Evolutionary conservation across 2,888 invertebrate species (phyloP).

Genomic region (Protodeltote pygarga): DNA sequence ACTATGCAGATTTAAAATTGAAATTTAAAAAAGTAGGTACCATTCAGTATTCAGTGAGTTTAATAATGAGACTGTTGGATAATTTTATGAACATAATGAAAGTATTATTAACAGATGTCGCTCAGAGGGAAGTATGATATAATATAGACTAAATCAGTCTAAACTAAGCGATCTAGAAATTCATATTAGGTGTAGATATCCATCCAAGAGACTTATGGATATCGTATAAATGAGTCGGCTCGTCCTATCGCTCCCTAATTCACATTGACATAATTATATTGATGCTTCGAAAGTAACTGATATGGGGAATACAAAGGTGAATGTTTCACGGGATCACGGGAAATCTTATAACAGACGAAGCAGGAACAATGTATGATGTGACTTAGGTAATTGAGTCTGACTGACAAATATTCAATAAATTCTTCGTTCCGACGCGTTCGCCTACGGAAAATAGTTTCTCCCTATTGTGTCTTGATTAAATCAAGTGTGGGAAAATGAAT

Average conservation of each 20-base stretch:
- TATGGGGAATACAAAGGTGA: conserved; percentile 21
- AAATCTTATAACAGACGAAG: conserved; percentile 5
- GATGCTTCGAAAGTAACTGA: conserved; percentile 39
- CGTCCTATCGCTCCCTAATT: conserved; percentile 29
- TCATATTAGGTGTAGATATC: conserved; percentile 53
- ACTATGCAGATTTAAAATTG: conserved; percentile 35
- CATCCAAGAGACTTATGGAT: conserved; percentile 33
- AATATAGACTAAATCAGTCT: conserved; percentile 1
- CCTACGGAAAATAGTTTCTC: conserved; percentile 13
- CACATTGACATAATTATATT: conserved; percentile 48
- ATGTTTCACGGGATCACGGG: conserved; percentile 30
- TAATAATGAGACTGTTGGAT: conserved; percentile 17
- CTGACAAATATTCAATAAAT: conserved; percentile 27
- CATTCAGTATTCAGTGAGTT: conserved; percentile 8
- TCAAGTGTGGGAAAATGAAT: conserved; percentile 12
- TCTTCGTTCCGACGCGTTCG: conserved; percentile 3
- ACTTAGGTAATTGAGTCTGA: conserved; percentile 37
- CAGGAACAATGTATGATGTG: conserved; percentile 30
- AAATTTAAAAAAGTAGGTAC: conserved; percentile 35
- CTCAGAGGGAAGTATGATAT: neutral
- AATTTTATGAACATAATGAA: conserved; percentile 15
- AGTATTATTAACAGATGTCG: conserved; percentile 3
- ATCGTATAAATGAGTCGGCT: conserved; percentile 32
- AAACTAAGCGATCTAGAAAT: conserved; percentile 47
- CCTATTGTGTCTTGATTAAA: conserved; percentile 20